Evolutionary conservation across 1,140 invertebrate genomes (phyloP).

Genomic region (Drosophila tani): DNA sequence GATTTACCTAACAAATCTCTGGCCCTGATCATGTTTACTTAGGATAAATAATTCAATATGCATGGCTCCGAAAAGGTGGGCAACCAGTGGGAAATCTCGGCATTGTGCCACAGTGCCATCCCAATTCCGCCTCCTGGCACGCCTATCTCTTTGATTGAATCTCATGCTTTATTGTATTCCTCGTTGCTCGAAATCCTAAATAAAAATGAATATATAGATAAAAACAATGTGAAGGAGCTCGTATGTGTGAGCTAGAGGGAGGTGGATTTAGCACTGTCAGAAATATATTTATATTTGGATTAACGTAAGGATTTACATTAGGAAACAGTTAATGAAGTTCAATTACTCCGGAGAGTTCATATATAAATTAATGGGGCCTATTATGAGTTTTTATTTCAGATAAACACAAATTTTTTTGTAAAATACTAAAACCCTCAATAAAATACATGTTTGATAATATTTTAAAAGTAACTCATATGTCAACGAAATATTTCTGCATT

Average conservation of each 20-base stretch:
- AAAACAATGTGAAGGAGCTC: constrained; percentile 19
- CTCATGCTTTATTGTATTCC: constrained; percentile 53
- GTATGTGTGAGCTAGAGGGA: not conserved
- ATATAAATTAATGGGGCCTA: too few relatives aligned
- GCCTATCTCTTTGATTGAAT: constrained; percentile 75
- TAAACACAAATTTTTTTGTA: too few relatives aligned
- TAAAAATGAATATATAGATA: constrained; percentile 50
- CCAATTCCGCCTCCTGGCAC: constrained; percentile 36
- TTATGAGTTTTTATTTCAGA: too few relatives aligned
- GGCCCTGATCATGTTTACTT: constrained; percentile 77
- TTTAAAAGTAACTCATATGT: not conserved
- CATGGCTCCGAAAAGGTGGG: constrained; percentile 47
- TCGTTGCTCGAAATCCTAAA: constrained; percentile 51
- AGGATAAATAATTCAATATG: constrained; percentile 84
- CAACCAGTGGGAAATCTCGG: constrained; percentile 7
- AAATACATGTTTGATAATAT: too few relatives aligned
- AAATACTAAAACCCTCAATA: too few relatives aligned
- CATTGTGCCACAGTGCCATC: constrained; percentile 13
- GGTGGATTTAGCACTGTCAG: not conserved
- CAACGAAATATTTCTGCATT: not conserved
- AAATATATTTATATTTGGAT: not conserved
- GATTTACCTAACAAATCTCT: constrained; percentile 73
- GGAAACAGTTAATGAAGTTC: not conserved
- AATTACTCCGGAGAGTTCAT: too few relatives aligned
- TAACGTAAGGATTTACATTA: too few relatives aligned